Evolutionary conservation across 2,113 vertebrate species (phyloP).

Genomic region (Tachycineta bicolor): DNA sequence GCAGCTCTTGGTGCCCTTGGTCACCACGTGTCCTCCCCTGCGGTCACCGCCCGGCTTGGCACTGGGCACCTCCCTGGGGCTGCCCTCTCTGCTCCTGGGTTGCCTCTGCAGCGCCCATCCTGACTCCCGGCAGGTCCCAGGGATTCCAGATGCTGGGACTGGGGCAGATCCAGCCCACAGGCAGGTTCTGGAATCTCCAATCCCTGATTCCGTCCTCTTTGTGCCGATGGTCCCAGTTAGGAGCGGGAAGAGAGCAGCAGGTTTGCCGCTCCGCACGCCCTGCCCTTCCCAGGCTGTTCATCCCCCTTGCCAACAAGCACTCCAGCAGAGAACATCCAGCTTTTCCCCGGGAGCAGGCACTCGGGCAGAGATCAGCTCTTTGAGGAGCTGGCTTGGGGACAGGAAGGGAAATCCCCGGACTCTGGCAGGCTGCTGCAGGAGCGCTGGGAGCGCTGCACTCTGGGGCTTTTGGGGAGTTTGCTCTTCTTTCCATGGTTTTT

Average conservation of each 20-base stretch:
- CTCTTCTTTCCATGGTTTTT: background rate
- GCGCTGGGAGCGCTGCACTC: background rate
- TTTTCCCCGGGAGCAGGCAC: background rate
- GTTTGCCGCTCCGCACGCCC: fast-evolving
- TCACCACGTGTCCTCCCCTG: fast-evolving
- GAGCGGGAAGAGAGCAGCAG: fast-evolving
- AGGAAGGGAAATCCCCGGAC: constrained; percentile 1
- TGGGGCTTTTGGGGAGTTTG: background rate
- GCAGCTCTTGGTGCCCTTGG: background rate
- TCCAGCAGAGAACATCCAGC: background rate
- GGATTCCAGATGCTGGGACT: fast-evolving
- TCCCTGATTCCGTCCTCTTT: background rate
- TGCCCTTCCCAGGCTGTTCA: background rate
- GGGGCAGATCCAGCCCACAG: fast-evolving
- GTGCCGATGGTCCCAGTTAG: background rate
- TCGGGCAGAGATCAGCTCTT: background rate
- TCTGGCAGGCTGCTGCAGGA: background rate
- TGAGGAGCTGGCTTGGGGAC: background rate
- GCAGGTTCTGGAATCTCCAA: fast-evolving
- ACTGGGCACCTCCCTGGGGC: background rate
- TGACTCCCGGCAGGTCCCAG: background rate
- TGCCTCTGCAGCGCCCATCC: background rate
- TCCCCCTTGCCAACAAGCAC: background rate
- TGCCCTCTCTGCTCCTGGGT: background rate
- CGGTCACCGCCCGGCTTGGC: background rate